Base-by-base conservation (phyloP, 35 echinoderm and acorn worm genomes). In the Apostichopus californicus region DNA sequence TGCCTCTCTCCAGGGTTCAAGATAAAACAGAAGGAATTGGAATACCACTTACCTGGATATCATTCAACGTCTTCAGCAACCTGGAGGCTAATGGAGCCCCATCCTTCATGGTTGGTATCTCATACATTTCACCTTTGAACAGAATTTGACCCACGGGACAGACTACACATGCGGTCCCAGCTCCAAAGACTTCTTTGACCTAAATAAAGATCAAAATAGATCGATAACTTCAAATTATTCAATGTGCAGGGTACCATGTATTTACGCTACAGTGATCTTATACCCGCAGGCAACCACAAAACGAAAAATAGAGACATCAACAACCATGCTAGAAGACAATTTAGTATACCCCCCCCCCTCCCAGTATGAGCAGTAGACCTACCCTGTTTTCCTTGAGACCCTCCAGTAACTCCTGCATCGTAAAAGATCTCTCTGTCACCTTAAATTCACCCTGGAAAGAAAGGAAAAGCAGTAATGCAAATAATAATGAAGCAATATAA, bases 141-240 rank as follows among this genome's bases (percentile, higher is more conserved):
- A 99, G 89, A 23, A 99, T 90, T 46, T 89, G 90, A 12, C 91
- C 93, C 18, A 99, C 91, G 14, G 97, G 97, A 79, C 97, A 99
- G 26, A 99, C 97, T 6, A 99, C 97, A 90, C 97, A 99, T 5
- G 97, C 97, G 57, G 97, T 99, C 17, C 97, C 97, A 6, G 97
- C 97, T 64, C 97, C 97, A 90, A 99, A 99, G 20, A 99, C 83
- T 79, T 99, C 97, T 56, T 93, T 70, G 9, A 99, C 83, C 97
- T 99, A 80, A 61, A 61, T 61, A 61, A 61, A 11, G 58, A 61
- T 12, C 34, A 46, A 46, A 46, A 4, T 46, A 46, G 34, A 46
- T 46, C 3, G 34, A 46, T 46, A 46, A 46, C 34, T 46, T 46
- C 34, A 46, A 46, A 46, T 46, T 46, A 46, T 46, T 46, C 34